Evolutionary conservation across 2,888 invertebrate genomes (phyloP), one percentile per base, ranked within the genome.

Genomic region (Nowickia ferox): DNA sequence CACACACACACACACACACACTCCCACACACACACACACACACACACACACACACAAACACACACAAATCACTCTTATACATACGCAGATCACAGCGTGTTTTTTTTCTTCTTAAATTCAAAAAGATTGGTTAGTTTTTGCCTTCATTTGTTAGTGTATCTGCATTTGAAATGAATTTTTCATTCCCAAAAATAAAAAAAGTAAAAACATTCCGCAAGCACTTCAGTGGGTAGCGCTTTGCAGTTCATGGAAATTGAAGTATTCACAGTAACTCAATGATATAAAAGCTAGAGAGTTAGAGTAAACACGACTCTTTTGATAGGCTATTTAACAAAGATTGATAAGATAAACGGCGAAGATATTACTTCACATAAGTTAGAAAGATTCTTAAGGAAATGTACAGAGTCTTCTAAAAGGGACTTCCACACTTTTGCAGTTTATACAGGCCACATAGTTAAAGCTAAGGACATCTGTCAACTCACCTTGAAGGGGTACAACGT

Each of bases 181-280:
- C 87, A 80, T 78, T 85, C 80, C 88, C 88, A 87, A 87, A 89
- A 51, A 53, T 8, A 48, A 53, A 17, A 30, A 30, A 0, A 30
- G 5, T n/a, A n/a, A 30, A 87, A 87, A 79, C 85, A 89, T 87
- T 87, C 88, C 87, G 84, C 88, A 87, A 88, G 85, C 87, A 88
- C 75, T 87, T 88, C 86, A 89, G 89, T 88, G 88, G 88, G 68
- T 84, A 87, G 57, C 71, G 55, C 53, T 22, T 72, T 42, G 69
- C 77, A 51, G 66, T 85, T 59, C 38, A 40, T 59, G 63, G 13
- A 15, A 53, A 53, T 69, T 65, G 53, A 76, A 57, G 19, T 77
- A 76, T 44, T 76, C 63, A 69, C 71, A 74, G 76, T 42, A 77
- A 57, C 38, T 4, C 1, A 40, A 17, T 13, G 19, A 15, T 63